Conservation (phyloP, 1,140 invertebrate species). For the Drosophila littoralis region DNA sequence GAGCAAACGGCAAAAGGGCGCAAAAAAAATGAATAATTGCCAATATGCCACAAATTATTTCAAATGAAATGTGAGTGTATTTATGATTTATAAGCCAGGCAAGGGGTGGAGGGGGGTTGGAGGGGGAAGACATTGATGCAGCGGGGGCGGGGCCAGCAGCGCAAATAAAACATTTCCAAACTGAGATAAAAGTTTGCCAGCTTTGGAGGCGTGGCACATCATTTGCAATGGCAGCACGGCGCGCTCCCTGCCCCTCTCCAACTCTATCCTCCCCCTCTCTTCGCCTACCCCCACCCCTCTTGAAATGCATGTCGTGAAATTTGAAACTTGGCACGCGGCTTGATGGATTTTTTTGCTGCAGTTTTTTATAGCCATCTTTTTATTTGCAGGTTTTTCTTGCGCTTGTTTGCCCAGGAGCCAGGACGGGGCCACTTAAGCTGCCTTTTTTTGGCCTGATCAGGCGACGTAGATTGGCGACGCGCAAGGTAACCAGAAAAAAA, state of each 20-base stretch:
- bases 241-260: too few relatives aligned
- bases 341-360: conserved; percentile 44
- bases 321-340: conserved; percentile 55
- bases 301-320: conserved; percentile 71
- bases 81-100: conserved; percentile 74
- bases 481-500: conserved; percentile 43
- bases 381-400: not conserved
- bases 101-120: not conserved
- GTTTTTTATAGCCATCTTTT: not conserved
- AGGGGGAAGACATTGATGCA: not conserved
- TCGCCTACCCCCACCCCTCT: conserved; percentile 21
- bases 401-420: conserved; percentile 54
- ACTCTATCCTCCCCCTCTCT: too few relatives aligned
- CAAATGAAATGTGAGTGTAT: conserved; percentile 82
- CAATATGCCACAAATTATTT: conserved; percentile 83
- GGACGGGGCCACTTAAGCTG: conserved; percentile 72
- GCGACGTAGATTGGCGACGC: conserved; percentile 68
- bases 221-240: conserved; percentile 37
- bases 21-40: conserved; percentile 73
- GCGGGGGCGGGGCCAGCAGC: conserved; percentile 3
- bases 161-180: conserved; percentile 51
- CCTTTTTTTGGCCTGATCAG: conserved; percentile 54
- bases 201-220: conserved; percentile 54
- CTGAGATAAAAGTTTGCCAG: conserved; percentile 77
- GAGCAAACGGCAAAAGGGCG: not conserved